Evolutionary conservation across 2,888 invertebrate species (phyloP).

Genomic region (Drosophila hamatofila): DNA sequence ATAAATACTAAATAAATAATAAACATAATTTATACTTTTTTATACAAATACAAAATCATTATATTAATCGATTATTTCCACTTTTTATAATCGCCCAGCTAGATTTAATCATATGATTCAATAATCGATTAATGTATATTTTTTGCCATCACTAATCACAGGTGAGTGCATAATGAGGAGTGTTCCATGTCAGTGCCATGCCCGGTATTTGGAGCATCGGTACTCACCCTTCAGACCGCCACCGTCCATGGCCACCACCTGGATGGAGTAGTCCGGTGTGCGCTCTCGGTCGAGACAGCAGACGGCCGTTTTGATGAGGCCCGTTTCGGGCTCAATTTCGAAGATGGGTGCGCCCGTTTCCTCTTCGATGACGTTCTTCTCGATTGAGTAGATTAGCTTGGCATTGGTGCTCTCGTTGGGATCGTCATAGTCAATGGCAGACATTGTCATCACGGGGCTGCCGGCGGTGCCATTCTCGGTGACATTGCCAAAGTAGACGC

Average conservation of each 20-base stretch:
- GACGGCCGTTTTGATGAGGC: conserved; percentile 97
- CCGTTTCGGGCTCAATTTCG: conserved; percentile 97
- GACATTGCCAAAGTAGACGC: conserved; percentile 96
- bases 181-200: conserved; percentile 5
- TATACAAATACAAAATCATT: too few relatives aligned
- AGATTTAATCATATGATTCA: too few relatives aligned
- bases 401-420: conserved; percentile 98
- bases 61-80: too few relatives aligned
- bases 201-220: not conserved
- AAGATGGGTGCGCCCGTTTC: conserved; percentile 98
- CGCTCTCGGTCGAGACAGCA: conserved; percentile 97
- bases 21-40: too few relatives aligned
- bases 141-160: too few relatives aligned
- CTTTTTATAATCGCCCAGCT: too few relatives aligned
- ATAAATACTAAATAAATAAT: too few relatives aligned
- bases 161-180: not conserved
- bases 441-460: conserved; percentile 99
- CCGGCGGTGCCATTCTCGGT: conserved; percentile 98
- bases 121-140: too few relatives aligned
- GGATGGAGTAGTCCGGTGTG: conserved; percentile 97
- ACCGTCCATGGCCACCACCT: conserved; percentile 97
- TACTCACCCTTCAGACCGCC: conserved; percentile 94
- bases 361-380: conserved; percentile 98
- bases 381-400: conserved; percentile 96
- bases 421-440: conserved; percentile 98